Conservation (phyloP, 2,113 vertebrate species). For the Petaurus breviceps region DNA sequence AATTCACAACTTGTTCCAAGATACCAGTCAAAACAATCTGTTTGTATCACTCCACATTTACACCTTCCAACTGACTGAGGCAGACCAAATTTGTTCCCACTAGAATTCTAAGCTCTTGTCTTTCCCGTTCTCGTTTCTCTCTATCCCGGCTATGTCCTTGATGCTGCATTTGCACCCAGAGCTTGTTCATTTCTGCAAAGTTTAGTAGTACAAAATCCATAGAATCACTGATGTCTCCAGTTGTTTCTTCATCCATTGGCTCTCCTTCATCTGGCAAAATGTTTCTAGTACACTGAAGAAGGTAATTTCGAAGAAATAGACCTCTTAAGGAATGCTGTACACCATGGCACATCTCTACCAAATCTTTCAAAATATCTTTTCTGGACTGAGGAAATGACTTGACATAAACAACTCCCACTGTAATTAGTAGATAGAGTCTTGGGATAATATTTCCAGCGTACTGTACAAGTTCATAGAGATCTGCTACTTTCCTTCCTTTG, state of each 20-base stretch:
- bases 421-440: slow-evolving; percentile 96
- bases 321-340: slow-evolving; percentile 98
- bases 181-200: slow-evolving; percentile 99
- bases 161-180: slow-evolving; percentile 99
- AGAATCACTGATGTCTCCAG: slow-evolving; percentile 97
- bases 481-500: slow-evolving; percentile 97
- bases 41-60: slow-evolving; percentile 98
- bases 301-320: slow-evolving; percentile 97
- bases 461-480: slow-evolving; percentile 98
- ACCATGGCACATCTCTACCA: slow-evolving; percentile 99
- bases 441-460: slow-evolving; percentile 99
- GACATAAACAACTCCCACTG: slow-evolving; percentile 98
- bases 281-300: slow-evolving; percentile 97
- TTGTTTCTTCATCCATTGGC: slow-evolving; percentile 95
- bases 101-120: slow-evolving; percentile 96
- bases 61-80: slow-evolving; percentile 97
- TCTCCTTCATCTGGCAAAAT: slow-evolving; percentile 98
- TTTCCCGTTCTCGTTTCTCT: slow-evolving; percentile 96
- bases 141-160: slow-evolving; percentile 97
- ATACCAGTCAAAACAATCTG: slow-evolving; percentile 97
- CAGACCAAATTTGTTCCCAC: slow-evolving; percentile 98
- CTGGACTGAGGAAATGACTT: slow-evolving; percentile 99
- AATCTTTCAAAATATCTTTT: slow-evolving; percentile 98
- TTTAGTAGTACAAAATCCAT: slow-evolving; percentile 98
- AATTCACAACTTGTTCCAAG: slow-evolving; percentile 98